phyloP scores from a whole-genome alignment of 2,113 vertebrate species.

The Cinclus cinclus region DNA sequence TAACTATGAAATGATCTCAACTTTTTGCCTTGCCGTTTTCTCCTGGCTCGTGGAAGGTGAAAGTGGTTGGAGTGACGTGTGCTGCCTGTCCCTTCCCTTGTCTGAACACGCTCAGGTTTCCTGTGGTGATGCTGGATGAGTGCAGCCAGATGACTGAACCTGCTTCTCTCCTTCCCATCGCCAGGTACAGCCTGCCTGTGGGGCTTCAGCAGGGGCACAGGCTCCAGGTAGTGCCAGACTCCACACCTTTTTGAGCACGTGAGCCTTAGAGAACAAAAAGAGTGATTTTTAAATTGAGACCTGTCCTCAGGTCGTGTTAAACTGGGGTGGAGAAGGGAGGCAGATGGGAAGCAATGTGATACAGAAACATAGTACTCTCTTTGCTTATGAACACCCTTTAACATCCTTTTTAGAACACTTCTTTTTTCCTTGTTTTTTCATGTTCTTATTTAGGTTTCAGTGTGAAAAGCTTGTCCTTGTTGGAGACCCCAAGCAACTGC shows the following conservation, averaged over 20 bases:
- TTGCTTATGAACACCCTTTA: not conserved
- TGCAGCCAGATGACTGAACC: conserved; percentile 84
- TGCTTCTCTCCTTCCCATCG: conserved; percentile 78
- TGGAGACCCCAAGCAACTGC: conserved; percentile 80
- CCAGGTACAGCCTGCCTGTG: conserved; percentile 67
- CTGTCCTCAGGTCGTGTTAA: not conserved
- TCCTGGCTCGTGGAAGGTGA: conserved; percentile 50
- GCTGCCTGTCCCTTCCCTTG: conserved; percentile 79
- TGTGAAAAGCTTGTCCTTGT: conserved; percentile 83
- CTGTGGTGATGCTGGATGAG: conserved; percentile 80
- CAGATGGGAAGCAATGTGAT: not conserved
- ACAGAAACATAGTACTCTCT: accelerated
- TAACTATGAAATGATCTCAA: not conserved
- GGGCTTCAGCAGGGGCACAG: not conserved
- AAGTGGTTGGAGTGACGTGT: conserved; percentile 78
- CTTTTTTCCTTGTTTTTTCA: not conserved
- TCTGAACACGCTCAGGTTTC: conserved; percentile 74
- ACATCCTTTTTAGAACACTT: not conserved
- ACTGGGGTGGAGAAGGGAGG: not conserved
- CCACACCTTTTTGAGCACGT: not conserved
- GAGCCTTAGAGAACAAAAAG: not conserved
- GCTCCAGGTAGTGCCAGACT: not conserved
- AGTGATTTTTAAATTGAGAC: not conserved
- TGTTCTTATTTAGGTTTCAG: conserved; percentile 70
- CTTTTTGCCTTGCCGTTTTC: not conserved